These are phyloP conservation scores for Scleropages formosus DNA, from an alignment of 2,797 vertebrate genomes.

Conservation along the genomic window DNA sequence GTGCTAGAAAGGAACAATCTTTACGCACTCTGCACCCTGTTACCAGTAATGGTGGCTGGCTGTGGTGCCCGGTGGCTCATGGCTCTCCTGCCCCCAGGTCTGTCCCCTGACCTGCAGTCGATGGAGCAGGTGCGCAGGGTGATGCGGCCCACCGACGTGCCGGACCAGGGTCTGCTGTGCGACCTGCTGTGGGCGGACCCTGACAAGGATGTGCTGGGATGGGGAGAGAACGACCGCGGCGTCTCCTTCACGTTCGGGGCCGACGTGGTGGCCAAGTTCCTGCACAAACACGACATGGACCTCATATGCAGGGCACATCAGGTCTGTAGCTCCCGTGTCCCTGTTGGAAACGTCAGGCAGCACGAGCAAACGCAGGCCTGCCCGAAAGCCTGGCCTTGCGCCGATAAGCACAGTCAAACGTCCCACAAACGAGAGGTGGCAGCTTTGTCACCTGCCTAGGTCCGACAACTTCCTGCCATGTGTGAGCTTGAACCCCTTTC, in stretches of 20 bases:
- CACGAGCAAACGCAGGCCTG: too few relatives aligned
- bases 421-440: too few relatives aligned
- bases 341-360: too few relatives aligned
- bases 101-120: conserved; percentile 75
- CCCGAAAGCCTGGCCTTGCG: too few relatives aligned
- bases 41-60: neutral
- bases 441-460: neutral
- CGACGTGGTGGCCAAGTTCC: conserved; percentile 79
- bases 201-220: conserved; percentile 77
- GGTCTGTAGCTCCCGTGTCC: conserved; percentile 47
- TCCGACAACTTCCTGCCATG: neutral
- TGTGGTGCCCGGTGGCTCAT: neutral
- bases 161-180: conserved; percentile 76
- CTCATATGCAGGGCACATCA: conserved; percentile 82
- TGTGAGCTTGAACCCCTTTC: neutral
- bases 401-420: neutral
- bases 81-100: conserved; percentile 49
- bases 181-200: conserved; percentile 80
- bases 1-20: neutral
- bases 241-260: conserved; percentile 80
- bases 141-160: conserved; percentile 79
- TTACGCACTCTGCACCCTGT: too few relatives aligned
- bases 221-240: conserved; percentile 78
- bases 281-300: conserved; percentile 83
- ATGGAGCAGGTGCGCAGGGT: conserved; percentile 81